Conservation (phyloP, 2,888 invertebrate species). For the Antitype chi region DNA sequence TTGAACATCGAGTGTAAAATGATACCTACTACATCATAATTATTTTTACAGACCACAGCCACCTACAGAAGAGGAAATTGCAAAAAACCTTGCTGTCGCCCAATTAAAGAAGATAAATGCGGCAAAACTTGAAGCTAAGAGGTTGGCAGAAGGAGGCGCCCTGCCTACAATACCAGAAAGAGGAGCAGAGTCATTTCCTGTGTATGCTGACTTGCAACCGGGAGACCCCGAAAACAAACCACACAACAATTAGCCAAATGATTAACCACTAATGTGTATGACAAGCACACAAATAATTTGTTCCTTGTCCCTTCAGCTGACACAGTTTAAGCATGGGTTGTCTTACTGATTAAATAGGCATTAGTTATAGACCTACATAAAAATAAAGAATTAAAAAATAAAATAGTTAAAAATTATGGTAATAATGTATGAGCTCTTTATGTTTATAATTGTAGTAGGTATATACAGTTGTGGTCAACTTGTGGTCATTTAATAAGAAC, state of each 20-base stretch:
- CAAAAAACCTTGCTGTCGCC: constrained; percentile 93
- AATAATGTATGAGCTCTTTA: not conserved
- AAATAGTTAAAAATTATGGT: not conserved
- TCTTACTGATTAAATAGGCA: constrained; percentile 14
- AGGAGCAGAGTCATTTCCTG: constrained; percentile 88
- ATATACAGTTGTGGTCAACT: too few species aligned
- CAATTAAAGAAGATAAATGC: constrained; percentile 94
- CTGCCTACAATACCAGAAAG: constrained; percentile 75
- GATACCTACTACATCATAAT: not conserved
- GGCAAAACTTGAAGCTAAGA: constrained; percentile 91
- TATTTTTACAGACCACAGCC: constrained; percentile 88
- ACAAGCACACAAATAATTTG: not conserved
- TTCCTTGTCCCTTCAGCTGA: not conserved
- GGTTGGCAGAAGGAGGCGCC: constrained; percentile 86
- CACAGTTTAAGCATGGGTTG: not conserved
- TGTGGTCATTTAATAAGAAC: too few species aligned
- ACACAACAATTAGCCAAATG: constrained; percentile 56
- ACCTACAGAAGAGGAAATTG: constrained; percentile 94
- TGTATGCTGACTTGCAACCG: constrained; percentile 91
- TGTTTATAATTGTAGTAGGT: not conserved
- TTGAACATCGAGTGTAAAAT: not conserved
- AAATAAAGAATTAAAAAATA: not conserved
- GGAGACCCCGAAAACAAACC: constrained; percentile 76
- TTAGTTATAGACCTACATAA: not conserved
- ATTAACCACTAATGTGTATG: not conserved